phyloP scores from a whole-genome alignment of 2,113 vertebrate species.

The Dicentrarchus labrax region DNA sequence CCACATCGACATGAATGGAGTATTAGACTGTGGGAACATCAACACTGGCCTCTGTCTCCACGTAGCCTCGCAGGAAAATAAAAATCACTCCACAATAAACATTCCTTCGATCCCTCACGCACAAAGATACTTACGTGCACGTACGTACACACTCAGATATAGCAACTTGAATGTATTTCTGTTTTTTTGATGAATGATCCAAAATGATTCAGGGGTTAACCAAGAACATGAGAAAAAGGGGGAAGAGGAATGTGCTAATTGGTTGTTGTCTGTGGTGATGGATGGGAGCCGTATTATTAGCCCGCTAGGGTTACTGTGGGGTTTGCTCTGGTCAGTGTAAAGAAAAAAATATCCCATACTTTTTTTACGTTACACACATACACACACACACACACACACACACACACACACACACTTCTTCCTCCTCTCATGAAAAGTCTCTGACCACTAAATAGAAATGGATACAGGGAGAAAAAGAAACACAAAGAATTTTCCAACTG shows the following conservation, averaged over 20 bases:
- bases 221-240: constrained; percentile 72
- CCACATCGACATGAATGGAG: not conserved
- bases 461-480: not conserved
- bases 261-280: constrained; percentile 82
- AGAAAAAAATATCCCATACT: constrained; percentile 47
- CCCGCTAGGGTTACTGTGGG: constrained; percentile 58
- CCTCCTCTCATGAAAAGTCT: constrained; percentile 39
- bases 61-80: constrained; percentile 25
- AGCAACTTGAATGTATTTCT: constrained; percentile 43
- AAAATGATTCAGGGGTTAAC: constrained; percentile 68
- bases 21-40: not conserved
- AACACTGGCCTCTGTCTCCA: not conserved
- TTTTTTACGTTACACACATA: constrained; percentile 15
- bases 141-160: constrained; percentile 12
- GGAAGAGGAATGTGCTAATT: constrained; percentile 81
- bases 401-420: not conserved
- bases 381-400: not conserved
- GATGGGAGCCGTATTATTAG: constrained; percentile 81
- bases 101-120: constrained; percentile 53
- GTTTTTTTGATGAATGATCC: constrained; percentile 67
- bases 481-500: not conserved
- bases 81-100: constrained; percentile 52
- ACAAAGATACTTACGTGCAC: constrained; percentile 24
- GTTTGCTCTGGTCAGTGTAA: constrained; percentile 64
- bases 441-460: constrained; percentile 41